These are phyloP conservation scores for Opisthograptis luteolata DNA, from an alignment of 2,888 invertebrate species.

Conservation along the genomic window DNA sequence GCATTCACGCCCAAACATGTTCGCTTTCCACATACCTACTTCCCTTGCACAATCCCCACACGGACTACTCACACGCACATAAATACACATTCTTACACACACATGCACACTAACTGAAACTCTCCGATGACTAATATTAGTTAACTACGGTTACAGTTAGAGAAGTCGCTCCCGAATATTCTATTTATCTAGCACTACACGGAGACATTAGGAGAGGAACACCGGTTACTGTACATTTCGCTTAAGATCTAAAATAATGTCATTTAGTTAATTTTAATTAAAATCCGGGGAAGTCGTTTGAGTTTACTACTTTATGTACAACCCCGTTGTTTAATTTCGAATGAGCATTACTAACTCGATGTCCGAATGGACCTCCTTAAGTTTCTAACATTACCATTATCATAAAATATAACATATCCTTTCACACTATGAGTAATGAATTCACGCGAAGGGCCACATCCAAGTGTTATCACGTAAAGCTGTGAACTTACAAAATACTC, in stretches of 20 bases:
- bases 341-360: slow-evolving; percentile 74
- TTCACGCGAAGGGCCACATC: slow-evolving; percentile 74
- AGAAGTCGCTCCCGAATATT: slow-evolving; percentile 65
- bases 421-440: slow-evolving; percentile 52
- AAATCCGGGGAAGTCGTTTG: slow-evolving; percentile 64
- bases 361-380: slow-evolving; percentile 69
- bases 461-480: slow-evolving; percentile 81
- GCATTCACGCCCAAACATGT: slow-evolving; percentile 40
- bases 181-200: slow-evolving; percentile 75
- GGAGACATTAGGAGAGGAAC: slow-evolving; percentile 81
- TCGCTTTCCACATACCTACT: slow-evolving; percentile 28
- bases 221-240: slow-evolving; percentile 80
- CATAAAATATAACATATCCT: slow-evolving; percentile 78
- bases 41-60: slow-evolving; percentile 36
- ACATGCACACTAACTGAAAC: slow-evolving; percentile 55
- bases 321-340: slow-evolving; percentile 68
- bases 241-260: slow-evolving; percentile 64
- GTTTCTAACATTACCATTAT: slow-evolving; percentile 65
- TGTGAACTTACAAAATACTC: slow-evolving; percentile 83
- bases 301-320: slow-evolving; percentile 72
- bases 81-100: slow-evolving; percentile 40
- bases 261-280: slow-evolving; percentile 70
- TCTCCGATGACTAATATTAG: slow-evolving; percentile 59
- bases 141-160: slow-evolving; percentile 68
- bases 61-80: slow-evolving; percentile 28